Percentiles rank a stretch among this genome's conserved stretches.
Evolutionary conservation across 64 coral and sea anemone species (phyloP).

Genomic region (Montipora foliosa): DNA sequence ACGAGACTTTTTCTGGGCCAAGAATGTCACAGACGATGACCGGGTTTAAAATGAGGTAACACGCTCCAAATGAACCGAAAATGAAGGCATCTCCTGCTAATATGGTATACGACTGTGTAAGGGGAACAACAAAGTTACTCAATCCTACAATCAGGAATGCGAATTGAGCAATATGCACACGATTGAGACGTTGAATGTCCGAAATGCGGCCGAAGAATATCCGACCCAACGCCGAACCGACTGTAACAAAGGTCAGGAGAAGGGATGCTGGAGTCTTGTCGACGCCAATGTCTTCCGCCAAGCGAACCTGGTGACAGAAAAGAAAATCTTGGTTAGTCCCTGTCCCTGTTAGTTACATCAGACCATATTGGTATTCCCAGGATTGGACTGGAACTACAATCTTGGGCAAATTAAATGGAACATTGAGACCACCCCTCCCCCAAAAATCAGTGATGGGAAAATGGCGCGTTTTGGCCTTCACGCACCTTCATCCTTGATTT

Average conservation of each 20-base stretch:
- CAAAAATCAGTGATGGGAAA: too few species aligned
- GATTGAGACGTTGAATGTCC: conserved; percentile 55
- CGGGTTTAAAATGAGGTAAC: conserved; percentile 69
- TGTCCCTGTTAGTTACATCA: background rate
- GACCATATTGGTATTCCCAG: too few species aligned
- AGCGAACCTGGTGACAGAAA: conserved; percentile 63
- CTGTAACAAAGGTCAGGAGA: conserved; percentile 77
- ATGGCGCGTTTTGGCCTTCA: too few species aligned
- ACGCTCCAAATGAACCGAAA: conserved; percentile 72
- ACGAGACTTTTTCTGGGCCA: conserved; percentile 51
- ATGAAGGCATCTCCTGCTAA: conserved; percentile 57
- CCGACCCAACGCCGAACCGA: conserved; percentile 64
- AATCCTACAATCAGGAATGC: conserved; percentile 71
- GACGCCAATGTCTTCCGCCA: conserved; percentile 80
- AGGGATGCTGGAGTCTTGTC: conserved; percentile 73
- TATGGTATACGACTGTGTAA: conserved; percentile 39
- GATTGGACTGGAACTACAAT: too few species aligned
- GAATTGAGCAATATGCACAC: conserved; percentile 59
- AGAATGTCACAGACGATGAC: conserved; percentile 86
- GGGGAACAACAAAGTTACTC: conserved; percentile 70
- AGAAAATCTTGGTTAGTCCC: background rate
- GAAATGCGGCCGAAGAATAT: conserved; percentile 56
- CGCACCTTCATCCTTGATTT: too few species aligned
- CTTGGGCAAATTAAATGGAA: too few species aligned
- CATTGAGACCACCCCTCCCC: too few species aligned